Evolutionary conservation across 2,888 invertebrate genomes (phyloP).

Genomic region (Congeria kusceri): DNA sequence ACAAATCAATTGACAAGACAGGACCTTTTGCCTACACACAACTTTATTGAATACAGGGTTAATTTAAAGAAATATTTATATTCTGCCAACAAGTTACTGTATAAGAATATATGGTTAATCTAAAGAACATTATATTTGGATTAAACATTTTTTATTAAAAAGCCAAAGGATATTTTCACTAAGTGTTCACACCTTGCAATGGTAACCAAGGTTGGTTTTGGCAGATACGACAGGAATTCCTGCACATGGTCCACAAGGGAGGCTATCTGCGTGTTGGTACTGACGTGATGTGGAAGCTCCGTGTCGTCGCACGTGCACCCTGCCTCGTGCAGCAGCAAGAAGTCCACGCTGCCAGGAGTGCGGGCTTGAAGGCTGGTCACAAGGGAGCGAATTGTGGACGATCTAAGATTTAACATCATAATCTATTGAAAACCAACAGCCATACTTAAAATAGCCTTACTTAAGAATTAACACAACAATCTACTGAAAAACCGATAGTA

Average conservation of each 20-base stretch:
- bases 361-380: slow-evolving; percentile 20
- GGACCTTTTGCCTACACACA: too few relatives aligned
- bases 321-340: slow-evolving; percentile 93
- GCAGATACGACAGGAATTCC: slow-evolving; percentile 88
- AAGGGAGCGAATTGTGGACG: slow-evolving; percentile 18
- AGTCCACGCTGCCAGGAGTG: slow-evolving; percentile 87
- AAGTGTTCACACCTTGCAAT: slow-evolving; percentile 87
- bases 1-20: too few relatives aligned
- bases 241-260: slow-evolving; percentile 87
- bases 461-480: background rate
- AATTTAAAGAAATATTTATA: too few relatives aligned
- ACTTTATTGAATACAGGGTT: too few relatives aligned
- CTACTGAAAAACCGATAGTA: too few relatives aligned
- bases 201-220: slow-evolving; percentile 90
- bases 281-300: slow-evolving; percentile 94
- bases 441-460: too few relatives aligned
- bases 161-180: too few relatives aligned
- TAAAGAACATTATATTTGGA: too few relatives aligned
- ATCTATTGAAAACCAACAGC: too few relatives aligned
- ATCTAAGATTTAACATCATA: background rate
- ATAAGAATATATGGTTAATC: too few relatives aligned
- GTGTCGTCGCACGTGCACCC: slow-evolving; percentile 94
- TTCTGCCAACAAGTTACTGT: too few relatives aligned
- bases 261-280: slow-evolving; percentile 89
- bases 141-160: too few relatives aligned